A percentile compares a stretch with the other conserved stretches of the same genome.
These are phyloP conservation scores for Diplodus sargus DNA, from an alignment of 2,797 vertebrate species.

Conservation along the genomic window DNA sequence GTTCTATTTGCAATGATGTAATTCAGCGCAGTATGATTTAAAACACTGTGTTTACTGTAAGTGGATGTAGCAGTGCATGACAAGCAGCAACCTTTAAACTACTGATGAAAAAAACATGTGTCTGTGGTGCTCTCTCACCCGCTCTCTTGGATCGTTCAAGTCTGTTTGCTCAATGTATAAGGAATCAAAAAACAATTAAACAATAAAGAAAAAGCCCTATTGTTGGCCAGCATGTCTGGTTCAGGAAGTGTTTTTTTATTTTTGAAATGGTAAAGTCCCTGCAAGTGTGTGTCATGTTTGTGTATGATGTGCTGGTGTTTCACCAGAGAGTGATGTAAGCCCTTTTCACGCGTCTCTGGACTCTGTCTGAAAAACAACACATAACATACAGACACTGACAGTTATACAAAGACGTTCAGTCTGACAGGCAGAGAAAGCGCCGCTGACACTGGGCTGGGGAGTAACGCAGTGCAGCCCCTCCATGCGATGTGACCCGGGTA, in stretches of 20 bases:
- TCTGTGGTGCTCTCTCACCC: slow-evolving; percentile 48
- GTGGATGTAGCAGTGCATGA: background rate
- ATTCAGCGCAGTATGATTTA: slow-evolving; percentile 11
- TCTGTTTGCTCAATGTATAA: slow-evolving; percentile 3
- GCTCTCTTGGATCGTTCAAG: slow-evolving; percentile 7
- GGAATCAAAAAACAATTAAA: background rate
- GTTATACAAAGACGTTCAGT: slow-evolving; percentile 48
- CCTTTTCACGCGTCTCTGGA: slow-evolving; percentile 55
- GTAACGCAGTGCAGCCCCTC: slow-evolving; percentile 58
- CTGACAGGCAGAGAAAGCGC: slow-evolving; percentile 52
- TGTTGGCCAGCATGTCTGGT: background rate
- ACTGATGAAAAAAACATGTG: slow-evolving; percentile 1
- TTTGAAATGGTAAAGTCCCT: slow-evolving; percentile 29
- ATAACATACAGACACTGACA: slow-evolving; percentile 52
- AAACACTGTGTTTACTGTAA: slow-evolving; percentile 33
- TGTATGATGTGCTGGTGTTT: slow-evolving; percentile 28
- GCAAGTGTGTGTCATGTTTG: slow-evolving; percentile 35
- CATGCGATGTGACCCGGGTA: slow-evolving; percentile 50
- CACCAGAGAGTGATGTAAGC: slow-evolving; percentile 38
- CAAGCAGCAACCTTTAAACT: slow-evolving; percentile 39
- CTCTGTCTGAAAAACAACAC: slow-evolving; percentile 59
- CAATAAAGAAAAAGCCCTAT: background rate
- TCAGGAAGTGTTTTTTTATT: slow-evolving; percentile 1
- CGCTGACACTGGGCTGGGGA: slow-evolving; percentile 42
- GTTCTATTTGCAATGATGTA: slow-evolving; percentile 3